These are phyloP conservation scores for Salvelinus sp. DNA, from an alignment of 2,113 vertebrate species.

Conservation along the genomic window DNA sequence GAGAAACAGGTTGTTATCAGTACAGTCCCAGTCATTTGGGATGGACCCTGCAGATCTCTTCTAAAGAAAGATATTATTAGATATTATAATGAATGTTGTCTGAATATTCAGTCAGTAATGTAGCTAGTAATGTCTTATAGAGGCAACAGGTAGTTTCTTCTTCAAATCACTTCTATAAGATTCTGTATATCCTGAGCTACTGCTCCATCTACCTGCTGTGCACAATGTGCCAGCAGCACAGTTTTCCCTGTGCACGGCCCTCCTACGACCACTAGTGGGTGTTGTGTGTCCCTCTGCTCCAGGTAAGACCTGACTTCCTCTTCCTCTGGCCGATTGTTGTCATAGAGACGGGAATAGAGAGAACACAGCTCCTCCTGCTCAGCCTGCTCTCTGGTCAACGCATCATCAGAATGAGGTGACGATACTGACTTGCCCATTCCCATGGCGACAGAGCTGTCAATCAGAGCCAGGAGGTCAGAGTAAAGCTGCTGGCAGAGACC, in stretches of 20 bases:
- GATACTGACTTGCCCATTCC: background rate
- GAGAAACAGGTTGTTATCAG: background rate
- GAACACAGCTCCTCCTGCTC: slow-evolving; percentile 69
- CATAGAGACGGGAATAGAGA: slow-evolving; percentile 61
- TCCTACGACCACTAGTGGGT: slow-evolving; percentile 72
- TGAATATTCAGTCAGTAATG: too few species aligned
- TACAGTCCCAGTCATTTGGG: too few species aligned
- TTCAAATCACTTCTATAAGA: too few species aligned
- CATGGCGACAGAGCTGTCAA: slow-evolving; percentile 32
- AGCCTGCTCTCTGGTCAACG: slow-evolving; percentile 40
- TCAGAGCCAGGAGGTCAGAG: slow-evolving; percentile 64
- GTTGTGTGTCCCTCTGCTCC: slow-evolving; percentile 43
- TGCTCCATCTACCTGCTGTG: slow-evolving; percentile 63
- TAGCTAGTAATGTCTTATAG: too few species aligned
- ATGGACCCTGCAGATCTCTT: too few species aligned
- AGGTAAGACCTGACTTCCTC: slow-evolving; percentile 70
- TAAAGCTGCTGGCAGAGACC: slow-evolving; percentile 73
- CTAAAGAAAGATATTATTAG: too few species aligned
- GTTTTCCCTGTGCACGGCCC: slow-evolving; percentile 77
- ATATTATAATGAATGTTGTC: too few species aligned
- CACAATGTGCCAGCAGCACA: slow-evolving; percentile 74
- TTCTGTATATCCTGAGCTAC: background rate
- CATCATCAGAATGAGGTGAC: slow-evolving; percentile 2
- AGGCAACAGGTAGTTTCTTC: too few species aligned
- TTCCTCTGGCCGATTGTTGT: slow-evolving; percentile 58